Evolutionary conservation across 2,113 vertebrate species (phyloP).

Genomic region (Monopterus albus): DNA sequence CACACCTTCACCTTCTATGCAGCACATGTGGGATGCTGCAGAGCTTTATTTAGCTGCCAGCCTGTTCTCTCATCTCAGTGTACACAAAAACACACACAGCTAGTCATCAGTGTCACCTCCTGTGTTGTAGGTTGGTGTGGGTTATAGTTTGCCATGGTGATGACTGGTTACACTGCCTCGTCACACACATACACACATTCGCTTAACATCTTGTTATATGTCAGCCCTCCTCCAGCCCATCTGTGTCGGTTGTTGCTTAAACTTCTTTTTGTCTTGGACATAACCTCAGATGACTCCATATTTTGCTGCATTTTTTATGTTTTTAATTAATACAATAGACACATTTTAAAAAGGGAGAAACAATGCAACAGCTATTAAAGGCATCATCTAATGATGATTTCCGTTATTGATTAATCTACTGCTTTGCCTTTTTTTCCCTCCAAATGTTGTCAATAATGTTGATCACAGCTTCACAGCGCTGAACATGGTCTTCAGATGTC

Average conservation of each 20-base stretch:
- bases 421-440: no score
- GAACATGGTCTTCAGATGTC: no score
- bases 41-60: constrained; percentile 69
- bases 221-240: constrained; percentile 76
- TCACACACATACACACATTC: constrained; percentile 33
- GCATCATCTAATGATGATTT: no score
- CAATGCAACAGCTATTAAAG: no score
- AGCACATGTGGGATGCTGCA: constrained; percentile 69
- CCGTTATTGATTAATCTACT: no score
- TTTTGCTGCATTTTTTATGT: not conserved
- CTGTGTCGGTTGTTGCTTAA: constrained; percentile 62
- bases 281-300: constrained; percentile 16
- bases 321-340: not conserved
- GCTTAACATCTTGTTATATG: constrained; percentile 65
- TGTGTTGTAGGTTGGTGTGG: constrained; percentile 72
- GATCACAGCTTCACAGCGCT: no score
- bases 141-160: constrained; percentile 65
- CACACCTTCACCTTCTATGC: constrained; percentile 47
- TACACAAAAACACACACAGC: constrained; percentile 29
- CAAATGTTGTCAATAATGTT: no score
- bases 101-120: constrained; percentile 64
- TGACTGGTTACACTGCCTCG: constrained; percentile 59
- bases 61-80: constrained; percentile 43
- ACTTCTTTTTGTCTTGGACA: constrained; percentile 26
- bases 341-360: not conserved